These are phyloP conservation scores for Acrossocheilus fasciatus DNA, from an alignment of 2,797 vertebrate genomes.

Conservation along the genomic window DNA sequence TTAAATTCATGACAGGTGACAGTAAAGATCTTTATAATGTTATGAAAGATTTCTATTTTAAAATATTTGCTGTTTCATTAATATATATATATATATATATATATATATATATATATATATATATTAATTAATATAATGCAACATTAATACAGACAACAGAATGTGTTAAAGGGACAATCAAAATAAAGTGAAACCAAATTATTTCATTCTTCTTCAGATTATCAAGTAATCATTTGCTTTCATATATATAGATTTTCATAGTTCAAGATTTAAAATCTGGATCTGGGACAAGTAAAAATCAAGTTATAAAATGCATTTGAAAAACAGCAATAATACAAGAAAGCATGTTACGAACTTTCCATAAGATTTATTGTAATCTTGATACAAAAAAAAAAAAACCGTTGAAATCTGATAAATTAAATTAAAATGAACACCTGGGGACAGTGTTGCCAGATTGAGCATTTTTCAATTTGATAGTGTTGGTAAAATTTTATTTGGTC, in stretches of 20 bases:
- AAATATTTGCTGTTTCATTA: too few relatives aligned
- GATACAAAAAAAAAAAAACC: too few relatives aligned
- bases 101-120: too few relatives aligned
- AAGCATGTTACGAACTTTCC: not conserved
- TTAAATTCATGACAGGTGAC: not conserved
- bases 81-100: too few relatives aligned
- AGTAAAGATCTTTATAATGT: not conserved
- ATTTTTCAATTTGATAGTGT: too few relatives aligned
- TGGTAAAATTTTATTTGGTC: not conserved
- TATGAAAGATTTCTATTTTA: not conserved
- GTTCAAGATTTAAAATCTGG: not conserved
- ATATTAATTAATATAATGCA: too few relatives aligned
- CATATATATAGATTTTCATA: not conserved
- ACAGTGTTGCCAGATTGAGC: not conserved
- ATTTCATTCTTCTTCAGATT: not conserved
- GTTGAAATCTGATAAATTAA: too few relatives aligned
- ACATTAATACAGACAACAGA: too few relatives aligned
- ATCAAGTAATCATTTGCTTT: not conserved
- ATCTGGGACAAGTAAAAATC: not conserved
- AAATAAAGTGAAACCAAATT: too few relatives aligned
- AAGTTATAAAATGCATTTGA: not conserved
- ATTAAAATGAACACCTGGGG: not conserved
- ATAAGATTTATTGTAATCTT: too few relatives aligned
- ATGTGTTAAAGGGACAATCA: too few relatives aligned
- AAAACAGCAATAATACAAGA: not conserved